Evolutionary conservation across 2,888 invertebrate species (phyloP), one percentile per base, ranked within the genome.

Genomic region (Orchesellides sinensis): DNA sequence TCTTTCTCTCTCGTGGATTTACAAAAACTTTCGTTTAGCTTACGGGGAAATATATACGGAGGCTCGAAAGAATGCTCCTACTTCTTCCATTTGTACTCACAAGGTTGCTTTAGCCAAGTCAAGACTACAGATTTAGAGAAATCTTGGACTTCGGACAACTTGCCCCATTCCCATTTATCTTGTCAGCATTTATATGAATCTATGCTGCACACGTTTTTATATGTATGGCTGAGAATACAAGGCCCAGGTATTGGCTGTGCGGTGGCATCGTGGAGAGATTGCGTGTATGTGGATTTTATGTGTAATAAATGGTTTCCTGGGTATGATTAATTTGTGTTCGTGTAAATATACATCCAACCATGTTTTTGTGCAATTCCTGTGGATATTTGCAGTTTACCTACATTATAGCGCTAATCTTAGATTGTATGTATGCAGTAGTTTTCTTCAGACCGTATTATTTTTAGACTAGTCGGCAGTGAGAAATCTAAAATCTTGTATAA

Each of bases 141-240:
- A 72, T 73, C 73, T 80, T 80, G 80, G 80, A 72, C 68, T 68
- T 80, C 73, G 80, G 80, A 80, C 80, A 80, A 80, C 80, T 72
- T 80, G 59, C 72, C 80, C 73, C 72, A 49, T 73, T 80, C 73
- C 80, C 72, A 80, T 80, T 80, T 80, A 68, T 80, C 80, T 73
- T 80, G 80, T 80, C 80, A 73, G 47, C 59, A 59, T 59, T n/a
- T n/a, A 65, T 66, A 63, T 19, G 45, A 56, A 40, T 70, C 59
- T 17, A 65, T 63, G 25, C n/a, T 29, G 75, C 32, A 63, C n/a
- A n/a, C n/a, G n/a, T n/a, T n/a, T n/a, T n/a, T n/a, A 40, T 40
- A 40, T n/a, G n/a, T n/a, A n/a, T n/a, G n/a, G n/a, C n/a, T n/a
- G n/a, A n/a, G n/a, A n/a, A n/a, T n/a, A n/a, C n/a, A n/a, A n/a